Evolutionary conservation across 2,888 invertebrate genomes (phyloP).

Genomic region (Tetrapedia diversipes): DNA sequence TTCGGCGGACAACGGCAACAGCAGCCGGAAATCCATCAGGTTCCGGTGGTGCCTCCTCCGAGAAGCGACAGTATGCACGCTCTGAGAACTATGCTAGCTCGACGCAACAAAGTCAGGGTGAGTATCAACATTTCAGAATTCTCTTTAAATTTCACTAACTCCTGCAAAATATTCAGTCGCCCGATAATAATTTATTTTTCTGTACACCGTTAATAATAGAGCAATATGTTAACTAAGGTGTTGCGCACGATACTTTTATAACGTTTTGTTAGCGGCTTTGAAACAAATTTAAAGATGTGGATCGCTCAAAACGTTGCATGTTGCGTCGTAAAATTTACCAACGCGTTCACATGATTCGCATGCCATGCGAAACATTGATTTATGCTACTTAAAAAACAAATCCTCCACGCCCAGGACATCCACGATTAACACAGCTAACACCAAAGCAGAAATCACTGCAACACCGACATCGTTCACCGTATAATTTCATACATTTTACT

Average conservation of each 20-base stretch:
- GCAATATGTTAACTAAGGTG: background rate
- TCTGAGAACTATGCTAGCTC: constrained; percentile 80
- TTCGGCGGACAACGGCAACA: constrained; percentile 79
- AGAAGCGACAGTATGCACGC: constrained; percentile 82
- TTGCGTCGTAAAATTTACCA: background rate
- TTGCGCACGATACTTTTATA: background rate
- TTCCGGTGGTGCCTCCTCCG: constrained; percentile 80
- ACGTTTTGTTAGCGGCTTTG: background rate
- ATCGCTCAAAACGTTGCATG: background rate
- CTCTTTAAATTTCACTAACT: background rate
- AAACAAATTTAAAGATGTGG: background rate
- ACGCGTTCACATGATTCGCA: background rate
- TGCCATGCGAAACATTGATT: background rate
- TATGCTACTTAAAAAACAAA: background rate
- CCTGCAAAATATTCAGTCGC: background rate
- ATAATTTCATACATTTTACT: constrained; percentile 3
- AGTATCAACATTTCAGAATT: constrained; percentile 50
- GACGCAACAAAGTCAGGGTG: constrained; percentile 80
- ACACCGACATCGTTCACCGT: background rate
- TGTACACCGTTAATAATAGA: background rate
- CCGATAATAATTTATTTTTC: background rate
- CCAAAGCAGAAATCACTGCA: background rate
- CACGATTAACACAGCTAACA: background rate
- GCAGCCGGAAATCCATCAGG: constrained; percentile 70
- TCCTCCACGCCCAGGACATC: background rate